Evolutionary conservation across 2,888 invertebrate genomes (phyloP).

Genomic region (Drosophila neonasuta): DNA sequence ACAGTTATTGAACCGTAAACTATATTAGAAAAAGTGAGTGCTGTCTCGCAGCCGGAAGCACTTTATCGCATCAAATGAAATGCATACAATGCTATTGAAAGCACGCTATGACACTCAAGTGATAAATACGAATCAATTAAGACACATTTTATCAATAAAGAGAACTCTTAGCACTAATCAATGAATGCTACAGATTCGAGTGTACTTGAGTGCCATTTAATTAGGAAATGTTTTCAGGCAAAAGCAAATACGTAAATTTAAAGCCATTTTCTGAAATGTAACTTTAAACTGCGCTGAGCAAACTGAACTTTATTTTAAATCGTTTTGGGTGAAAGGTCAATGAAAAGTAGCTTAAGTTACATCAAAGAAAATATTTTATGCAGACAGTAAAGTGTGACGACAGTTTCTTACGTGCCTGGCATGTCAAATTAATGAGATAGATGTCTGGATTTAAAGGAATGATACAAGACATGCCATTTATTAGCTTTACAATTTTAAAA

Average conservation of each 20-base stretch:
- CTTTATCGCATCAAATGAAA: constrained; percentile 22
- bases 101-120: constrained; percentile 34
- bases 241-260: not conserved
- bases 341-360: constrained; percentile 1
- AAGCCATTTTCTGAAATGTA: not conserved
- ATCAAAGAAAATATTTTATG: not conserved
- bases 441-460: not conserved
- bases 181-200: not conserved
- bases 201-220: not conserved
- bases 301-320: not conserved
- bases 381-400: constrained; percentile 12
- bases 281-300: not conserved
- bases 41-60: constrained; percentile 1
- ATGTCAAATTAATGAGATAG: constrained; percentile 4
- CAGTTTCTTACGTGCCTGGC: constrained; percentile 14
- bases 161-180: constrained; percentile 28
- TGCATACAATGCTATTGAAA: constrained; percentile 38
- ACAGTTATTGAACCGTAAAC: constrained; percentile 49
- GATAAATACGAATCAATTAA: constrained; percentile 49
- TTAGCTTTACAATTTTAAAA: not conserved
- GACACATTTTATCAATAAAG: constrained; percentile 12
- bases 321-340: constrained; percentile 1
- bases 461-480: not conserved
- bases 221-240: not conserved
- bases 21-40: constrained; percentile 28